These are phyloP conservation scores for Hypothenemus hampei DNA, from an alignment of 1,140 invertebrate genomes.

Conservation along the genomic window DNA sequence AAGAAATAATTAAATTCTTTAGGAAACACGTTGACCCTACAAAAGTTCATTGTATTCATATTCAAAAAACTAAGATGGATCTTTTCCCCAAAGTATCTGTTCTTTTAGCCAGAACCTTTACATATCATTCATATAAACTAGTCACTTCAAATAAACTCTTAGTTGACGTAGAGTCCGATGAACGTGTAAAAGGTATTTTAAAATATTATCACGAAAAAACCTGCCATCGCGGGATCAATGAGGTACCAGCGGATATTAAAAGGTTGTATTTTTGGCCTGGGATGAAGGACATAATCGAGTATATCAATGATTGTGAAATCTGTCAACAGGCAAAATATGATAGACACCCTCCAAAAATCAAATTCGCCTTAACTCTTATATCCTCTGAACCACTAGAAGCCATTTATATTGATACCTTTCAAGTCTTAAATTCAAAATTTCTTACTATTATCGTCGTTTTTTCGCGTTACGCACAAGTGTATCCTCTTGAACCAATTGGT, in stretches of 20 bases:
- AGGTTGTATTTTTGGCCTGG: too few species aligned
- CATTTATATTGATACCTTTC: slow-evolving; percentile 15
- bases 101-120: not conserved
- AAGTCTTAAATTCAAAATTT: slow-evolving; percentile 9
- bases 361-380: slow-evolving; percentile 10
- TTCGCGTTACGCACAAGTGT: slow-evolving; percentile 6
- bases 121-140: not conserved
- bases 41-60: not conserved
- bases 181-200: not conserved
- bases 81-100: not conserved
- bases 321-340: too few species aligned
- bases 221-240: slow-evolving; percentile 12
- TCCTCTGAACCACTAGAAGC: slow-evolving; percentile 10
- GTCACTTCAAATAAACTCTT: not conserved
- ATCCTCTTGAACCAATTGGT: not conserved
- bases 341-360: slow-evolving; percentile 1
- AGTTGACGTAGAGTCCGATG: not conserved
- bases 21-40: not conserved
- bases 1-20: slow-evolving; percentile 4
- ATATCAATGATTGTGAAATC: too few species aligned
- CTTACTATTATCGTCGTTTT: slow-evolving; percentile 3
- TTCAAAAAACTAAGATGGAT: not conserved
- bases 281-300: too few species aligned
- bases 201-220: slow-evolving; percentile 16
- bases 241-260: too few species aligned